Conservation (phyloP, 2,888 invertebrate species). For the Lamproptera curius region DNA sequence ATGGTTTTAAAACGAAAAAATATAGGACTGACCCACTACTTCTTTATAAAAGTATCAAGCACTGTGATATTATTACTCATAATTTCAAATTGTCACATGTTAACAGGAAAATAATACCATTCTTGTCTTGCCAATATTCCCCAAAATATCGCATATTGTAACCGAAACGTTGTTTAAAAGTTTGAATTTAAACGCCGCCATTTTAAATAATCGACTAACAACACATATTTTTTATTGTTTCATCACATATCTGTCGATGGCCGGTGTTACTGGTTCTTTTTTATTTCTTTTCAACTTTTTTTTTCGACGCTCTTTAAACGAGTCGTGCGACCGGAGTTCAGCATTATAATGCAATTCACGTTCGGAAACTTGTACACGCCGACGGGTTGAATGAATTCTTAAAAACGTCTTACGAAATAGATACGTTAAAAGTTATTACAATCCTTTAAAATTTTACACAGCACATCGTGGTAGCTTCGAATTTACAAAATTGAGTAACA, state of each 20-base stretch:
- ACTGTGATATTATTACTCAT: neutral
- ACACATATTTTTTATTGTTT: constrained; percentile 19
- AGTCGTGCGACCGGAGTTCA: constrained; percentile 43
- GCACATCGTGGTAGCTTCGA: no score
- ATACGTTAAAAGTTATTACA: neutral
- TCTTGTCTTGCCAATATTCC: neutral
- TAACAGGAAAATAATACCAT: neutral
- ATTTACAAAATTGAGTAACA: no score
- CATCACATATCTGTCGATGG: constrained; percentile 3
- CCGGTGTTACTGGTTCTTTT: constrained; percentile 37
- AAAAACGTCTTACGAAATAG: constrained; percentile 7
- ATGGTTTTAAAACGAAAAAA: no score
- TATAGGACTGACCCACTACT: neutral
- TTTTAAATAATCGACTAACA: constrained; percentile 43
- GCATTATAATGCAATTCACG: constrained; percentile 52
- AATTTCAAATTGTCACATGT: neutral
- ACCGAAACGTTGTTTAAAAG: neutral
- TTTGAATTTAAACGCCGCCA: constrained; percentile 20
- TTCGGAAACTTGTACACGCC: constrained; percentile 28
- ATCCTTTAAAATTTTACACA: neutral
- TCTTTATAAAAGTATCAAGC: neutral
- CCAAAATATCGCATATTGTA: neutral
- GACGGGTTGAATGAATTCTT: constrained; percentile 10
- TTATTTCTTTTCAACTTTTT: constrained; percentile 41
- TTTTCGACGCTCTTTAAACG: constrained; percentile 41